A percentile compares a stretch with the other conserved stretches of the same genome.
Conservation (phyloP, 2,797 vertebrate genomes). For the Apodemus agrarius region DNA sequence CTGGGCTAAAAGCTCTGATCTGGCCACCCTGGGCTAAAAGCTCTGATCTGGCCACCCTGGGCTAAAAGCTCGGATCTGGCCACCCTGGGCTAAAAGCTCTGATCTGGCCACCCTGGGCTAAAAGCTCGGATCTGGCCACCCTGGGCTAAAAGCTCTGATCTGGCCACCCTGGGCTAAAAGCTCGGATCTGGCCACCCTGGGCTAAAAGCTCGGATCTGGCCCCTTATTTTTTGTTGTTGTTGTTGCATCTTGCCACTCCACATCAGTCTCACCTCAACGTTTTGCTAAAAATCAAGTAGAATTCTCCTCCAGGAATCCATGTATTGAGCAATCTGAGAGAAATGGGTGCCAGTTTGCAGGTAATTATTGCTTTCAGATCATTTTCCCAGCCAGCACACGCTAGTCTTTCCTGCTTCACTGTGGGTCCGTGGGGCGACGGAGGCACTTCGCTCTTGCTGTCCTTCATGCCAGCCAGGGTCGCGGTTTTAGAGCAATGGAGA, state of each 20-base stretch:
- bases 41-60: too few relatives aligned
- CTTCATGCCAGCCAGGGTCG: neutral
- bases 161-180: neutral
- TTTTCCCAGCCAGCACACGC: neutral
- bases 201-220: neutral
- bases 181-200: too few relatives aligned
- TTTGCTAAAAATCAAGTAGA: constrained; percentile 13
- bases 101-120: neutral
- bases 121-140: neutral
- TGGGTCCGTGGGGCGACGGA: neutral
- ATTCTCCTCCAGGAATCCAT: neutral
- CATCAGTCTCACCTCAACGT: neutral
- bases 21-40: neutral
- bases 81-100: neutral
- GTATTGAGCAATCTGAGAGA: neutral
- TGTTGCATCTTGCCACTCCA: neutral
- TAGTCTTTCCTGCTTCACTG: neutral
- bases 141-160: neutral
- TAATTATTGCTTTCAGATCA: neutral
- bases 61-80: too few relatives aligned
- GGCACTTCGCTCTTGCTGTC: neutral
- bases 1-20: neutral
- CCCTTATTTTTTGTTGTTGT: neutral
- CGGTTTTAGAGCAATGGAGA: neutral
- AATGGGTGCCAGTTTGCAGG: neutral